Conservation (phyloP, 2,888 invertebrate genomes). For the Chrysotoxum bicinctum region DNA sequence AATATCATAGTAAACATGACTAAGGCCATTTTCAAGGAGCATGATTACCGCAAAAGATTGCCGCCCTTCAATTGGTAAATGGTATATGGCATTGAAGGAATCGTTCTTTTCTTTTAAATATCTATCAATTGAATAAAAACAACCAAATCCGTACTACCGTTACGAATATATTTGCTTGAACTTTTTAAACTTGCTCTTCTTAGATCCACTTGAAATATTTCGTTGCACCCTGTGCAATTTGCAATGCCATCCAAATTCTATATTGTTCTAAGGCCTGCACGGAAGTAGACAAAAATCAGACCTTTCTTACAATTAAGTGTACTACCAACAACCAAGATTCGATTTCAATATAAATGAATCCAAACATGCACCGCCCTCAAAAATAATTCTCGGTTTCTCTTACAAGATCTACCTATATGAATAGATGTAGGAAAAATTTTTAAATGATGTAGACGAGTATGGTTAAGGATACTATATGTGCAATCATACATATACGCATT, state of each 20-base stretch:
- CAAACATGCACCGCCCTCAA: conserved; percentile 62
- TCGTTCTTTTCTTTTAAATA: too few relatives aligned
- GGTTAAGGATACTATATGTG: conserved; percentile 21
- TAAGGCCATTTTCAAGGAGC: too few relatives aligned
- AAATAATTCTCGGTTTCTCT: conserved; percentile 40
- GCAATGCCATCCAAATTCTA: not conserved
- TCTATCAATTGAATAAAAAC: too few relatives aligned
- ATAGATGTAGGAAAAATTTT: not conserved
- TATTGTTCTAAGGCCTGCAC: conserved; percentile 25
- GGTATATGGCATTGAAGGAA: too few relatives aligned
- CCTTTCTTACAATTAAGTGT: conserved; percentile 47
- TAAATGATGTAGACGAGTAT: not conserved
- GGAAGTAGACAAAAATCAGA: not conserved
- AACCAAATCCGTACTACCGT: too few relatives aligned
- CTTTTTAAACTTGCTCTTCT: too few relatives aligned
- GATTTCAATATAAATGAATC: conserved; percentile 68
- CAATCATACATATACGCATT: conserved; percentile 39
- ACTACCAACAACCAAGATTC: conserved; percentile 56
- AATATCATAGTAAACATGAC: too few relatives aligned
- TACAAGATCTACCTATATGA: conserved; percentile 13
- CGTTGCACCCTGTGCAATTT: not conserved
- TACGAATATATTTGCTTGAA: too few relatives aligned
- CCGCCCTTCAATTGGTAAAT: too few relatives aligned
- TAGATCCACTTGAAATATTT: not conserved
- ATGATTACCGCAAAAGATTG: too few relatives aligned